Evolutionary conservation across 2,888 invertebrate species (phyloP), one percentile per base, ranked within the genome.

Genomic region (Argynnis bischoffii): DNA sequence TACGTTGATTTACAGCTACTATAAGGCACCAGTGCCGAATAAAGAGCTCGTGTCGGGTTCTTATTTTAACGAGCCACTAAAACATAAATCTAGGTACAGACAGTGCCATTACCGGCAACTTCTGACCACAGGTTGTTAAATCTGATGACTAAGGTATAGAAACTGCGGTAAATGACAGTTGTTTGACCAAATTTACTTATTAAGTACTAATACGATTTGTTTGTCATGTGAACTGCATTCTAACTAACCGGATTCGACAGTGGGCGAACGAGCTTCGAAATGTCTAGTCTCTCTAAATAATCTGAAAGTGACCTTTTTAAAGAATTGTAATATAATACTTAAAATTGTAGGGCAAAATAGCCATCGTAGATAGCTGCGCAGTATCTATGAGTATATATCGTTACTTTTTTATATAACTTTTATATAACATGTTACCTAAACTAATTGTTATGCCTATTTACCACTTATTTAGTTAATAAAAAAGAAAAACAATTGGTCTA

Each of bases 1-100:
- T 84, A 85, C 78, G 75, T 78, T 84, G 85, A 86, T 84, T 83
- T 87, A 86, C 81, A 78, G 74, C 78, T 63, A 13, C 48, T 26
- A 21, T 59, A 48, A 59, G 15, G 47, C 26, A n/a, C 41, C 48
- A 41, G 72, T 74, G 70, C 77, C 77, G 75, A 74, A 79, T 78
- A 76, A 76, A 75, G 78, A 78, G 59, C 26, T 59, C 77, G 77
- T 76, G 75, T 76, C 16, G 79, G 73, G 75, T 74, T 72, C 72
- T 80, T 84, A 83, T 84, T 86, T 86, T 83, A 76, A 78, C 75
- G 69, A 66, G 70, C 66, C 59, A 73, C 81, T 78, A 80, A 81
- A 76, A 78, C 80, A 84, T 87, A 87, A 86, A 86, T 87, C 79
- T 70, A 66, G 55, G 61, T 71, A 75, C 75, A 77, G 85, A 82